A percentile compares a stretch with the other conserved stretches of the same genome.
Conservation (phyloP, 1,140 invertebrate species). For the Trachymyrmex septentrionalis region DNA sequence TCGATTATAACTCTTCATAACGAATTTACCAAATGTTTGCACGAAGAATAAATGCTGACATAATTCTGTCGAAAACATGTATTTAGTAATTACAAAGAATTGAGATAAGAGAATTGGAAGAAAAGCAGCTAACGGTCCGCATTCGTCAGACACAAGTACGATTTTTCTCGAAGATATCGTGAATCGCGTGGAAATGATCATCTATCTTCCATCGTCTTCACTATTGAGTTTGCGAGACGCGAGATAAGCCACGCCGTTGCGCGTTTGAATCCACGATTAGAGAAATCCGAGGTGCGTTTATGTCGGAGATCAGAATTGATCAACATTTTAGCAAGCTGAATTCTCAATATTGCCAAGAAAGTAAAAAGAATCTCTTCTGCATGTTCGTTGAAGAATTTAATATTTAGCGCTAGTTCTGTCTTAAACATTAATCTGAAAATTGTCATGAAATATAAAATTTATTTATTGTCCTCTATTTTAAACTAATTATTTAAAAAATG, state of each 20-base stretch:
- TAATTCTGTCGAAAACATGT: background rate
- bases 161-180: conserved; percentile 22
- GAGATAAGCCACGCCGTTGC: conserved; percentile 11
- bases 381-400: background rate
- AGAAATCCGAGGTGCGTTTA: background rate
- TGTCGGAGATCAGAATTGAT: background rate
- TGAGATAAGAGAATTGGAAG: background rate
- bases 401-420: background rate
- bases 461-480: background rate
- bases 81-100: background rate
- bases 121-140: conserved; percentile 64
- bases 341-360: too few relatives aligned
- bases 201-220: conserved; percentile 26
- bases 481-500: background rate
- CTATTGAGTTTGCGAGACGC: background rate
- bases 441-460: conserved; percentile 10
- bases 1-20: background rate
- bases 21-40: background rate
- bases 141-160: conserved; percentile 63
- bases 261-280: conserved; percentile 16
- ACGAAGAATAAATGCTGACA: background rate
- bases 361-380: background rate
- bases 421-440: background rate
- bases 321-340: background rate
- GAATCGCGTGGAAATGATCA: conserved; percentile 42